These are phyloP conservation scores for Neoarius graeffei DNA, from an alignment of 2,113 vertebrate species.

Conservation along the genomic window DNA sequence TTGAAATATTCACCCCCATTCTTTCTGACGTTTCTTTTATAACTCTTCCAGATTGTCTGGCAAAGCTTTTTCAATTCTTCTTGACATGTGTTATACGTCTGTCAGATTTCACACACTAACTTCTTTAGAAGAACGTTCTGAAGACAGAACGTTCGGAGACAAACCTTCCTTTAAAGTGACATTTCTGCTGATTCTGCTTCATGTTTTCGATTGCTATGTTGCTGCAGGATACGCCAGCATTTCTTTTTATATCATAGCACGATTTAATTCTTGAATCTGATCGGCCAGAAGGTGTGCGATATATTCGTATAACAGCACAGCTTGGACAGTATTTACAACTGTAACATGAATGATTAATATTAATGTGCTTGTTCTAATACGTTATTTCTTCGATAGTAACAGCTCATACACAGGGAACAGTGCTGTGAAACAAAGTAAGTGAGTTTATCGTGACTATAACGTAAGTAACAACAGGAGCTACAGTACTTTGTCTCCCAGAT, in stretches of 20 bases:
- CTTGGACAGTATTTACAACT: not conserved
- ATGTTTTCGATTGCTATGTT: not conserved
- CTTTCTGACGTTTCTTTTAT: not conserved
- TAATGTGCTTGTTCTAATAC: not conserved
- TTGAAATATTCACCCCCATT: not conserved
- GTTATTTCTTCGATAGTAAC: not conserved
- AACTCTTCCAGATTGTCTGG: conserved; percentile 4
- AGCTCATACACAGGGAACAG: not conserved
- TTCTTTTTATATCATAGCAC: not conserved
- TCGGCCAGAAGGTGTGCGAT: not conserved
- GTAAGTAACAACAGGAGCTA: not conserved
- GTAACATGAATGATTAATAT: not conserved
- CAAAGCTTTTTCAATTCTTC: not conserved
- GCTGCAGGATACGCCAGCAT: not conserved
- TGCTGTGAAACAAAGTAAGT: not conserved
- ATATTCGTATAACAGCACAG: not conserved
- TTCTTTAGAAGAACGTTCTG: not conserved
- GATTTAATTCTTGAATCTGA: not conserved
- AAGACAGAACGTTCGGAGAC: not conserved
- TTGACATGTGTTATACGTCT: not conserved
- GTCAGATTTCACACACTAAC: not conserved
- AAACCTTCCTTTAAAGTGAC: not conserved
- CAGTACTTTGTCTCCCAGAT: not conserved
- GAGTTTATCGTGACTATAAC: not conserved
- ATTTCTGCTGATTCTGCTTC: not conserved